Evolutionary conservation across 2,113 vertebrate genomes (phyloP).

Genomic region (Hemiprocne comata): DNA sequence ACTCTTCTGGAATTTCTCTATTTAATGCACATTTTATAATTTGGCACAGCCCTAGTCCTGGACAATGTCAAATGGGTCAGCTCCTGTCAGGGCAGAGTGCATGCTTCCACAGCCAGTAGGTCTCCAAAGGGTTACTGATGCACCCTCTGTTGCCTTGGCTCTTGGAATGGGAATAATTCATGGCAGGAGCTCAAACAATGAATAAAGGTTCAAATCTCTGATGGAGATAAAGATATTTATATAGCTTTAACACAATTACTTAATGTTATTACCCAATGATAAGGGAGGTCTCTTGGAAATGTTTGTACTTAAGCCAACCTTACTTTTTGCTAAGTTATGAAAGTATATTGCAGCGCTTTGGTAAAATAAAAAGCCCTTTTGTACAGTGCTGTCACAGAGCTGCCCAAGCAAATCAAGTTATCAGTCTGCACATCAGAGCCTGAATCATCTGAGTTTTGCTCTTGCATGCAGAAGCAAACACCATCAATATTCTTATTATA

Average conservation of each 20-base stretch:
- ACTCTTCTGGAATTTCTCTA: not conserved
- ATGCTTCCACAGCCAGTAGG: not conserved
- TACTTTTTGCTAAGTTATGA: not conserved
- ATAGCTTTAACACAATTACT: not conserved
- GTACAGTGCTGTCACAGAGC: not conserved
- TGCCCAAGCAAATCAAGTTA: not conserved
- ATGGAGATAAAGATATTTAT: not conserved
- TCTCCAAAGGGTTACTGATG: not conserved
- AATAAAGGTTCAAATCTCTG: not conserved
- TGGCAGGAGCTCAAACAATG: not conserved
- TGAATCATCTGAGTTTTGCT: not conserved
- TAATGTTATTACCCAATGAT: not conserved
- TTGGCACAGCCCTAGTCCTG: not conserved
- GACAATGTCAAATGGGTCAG: not conserved
- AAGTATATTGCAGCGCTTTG: not conserved
- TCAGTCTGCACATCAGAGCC: not conserved
- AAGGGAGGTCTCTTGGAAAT: not conserved
- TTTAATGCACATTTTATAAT: not conserved
- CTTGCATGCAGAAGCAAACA: not conserved
- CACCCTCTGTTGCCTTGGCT: not conserved
- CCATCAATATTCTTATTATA: fast-evolving
- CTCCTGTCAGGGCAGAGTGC: not conserved
- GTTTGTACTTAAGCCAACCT: not conserved
- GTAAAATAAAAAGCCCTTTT: not conserved
- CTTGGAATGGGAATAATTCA: not conserved